Evolutionary conservation across 2,888 invertebrate genomes (phyloP), one percentile per base, ranked within the genome.

Genomic region (Brachyopa scutellaris): DNA sequence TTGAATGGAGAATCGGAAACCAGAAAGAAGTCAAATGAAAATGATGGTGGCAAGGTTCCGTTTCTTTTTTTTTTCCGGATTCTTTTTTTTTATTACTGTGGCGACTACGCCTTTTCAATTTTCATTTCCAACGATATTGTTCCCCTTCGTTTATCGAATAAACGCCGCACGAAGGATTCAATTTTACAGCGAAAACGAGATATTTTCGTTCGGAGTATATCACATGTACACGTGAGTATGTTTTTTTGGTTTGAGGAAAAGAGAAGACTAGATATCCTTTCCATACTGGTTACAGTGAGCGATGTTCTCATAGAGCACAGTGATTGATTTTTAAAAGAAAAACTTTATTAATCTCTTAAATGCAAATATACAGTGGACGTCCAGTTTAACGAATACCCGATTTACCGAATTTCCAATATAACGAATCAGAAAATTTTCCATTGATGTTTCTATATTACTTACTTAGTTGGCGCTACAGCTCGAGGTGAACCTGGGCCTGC

Each of bases 31-130:
- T 21, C 29, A 57, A 57, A 23, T 2, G 1, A 1, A 36, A 53
- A 49, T 59, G 49, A 26, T 17, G 36, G 38, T 26, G 17, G 38
- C 15, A 49, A 13, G 1, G 6, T 21, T 5, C 26, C 6, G 3
- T 61, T 17, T 13, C 2, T 11, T 47, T 57, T 45, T 47, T 69
- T 45, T 36, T 33, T n/a, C 6, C 26, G 26, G 3, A 26, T 26
- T 3, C 4, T 26, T 33, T 31, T 15, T 8, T 55, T 13, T 1
- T 11, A 5, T 19, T 42, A 5, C 6, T 8, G 11, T 5, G 31
- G 42, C 11, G 17, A 42, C 21, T 13, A 42, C 53, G 33, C 42
- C 21, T 55, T 67, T 55, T 55, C 67, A 55, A 67, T 67, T 55
- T 45, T 19, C 31, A 53, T 67, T 66, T 42, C 11, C 17, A n/a